phyloP scores from a whole-genome alignment of 1,140 invertebrate species.

The Drosophila kanapiae region DNA sequence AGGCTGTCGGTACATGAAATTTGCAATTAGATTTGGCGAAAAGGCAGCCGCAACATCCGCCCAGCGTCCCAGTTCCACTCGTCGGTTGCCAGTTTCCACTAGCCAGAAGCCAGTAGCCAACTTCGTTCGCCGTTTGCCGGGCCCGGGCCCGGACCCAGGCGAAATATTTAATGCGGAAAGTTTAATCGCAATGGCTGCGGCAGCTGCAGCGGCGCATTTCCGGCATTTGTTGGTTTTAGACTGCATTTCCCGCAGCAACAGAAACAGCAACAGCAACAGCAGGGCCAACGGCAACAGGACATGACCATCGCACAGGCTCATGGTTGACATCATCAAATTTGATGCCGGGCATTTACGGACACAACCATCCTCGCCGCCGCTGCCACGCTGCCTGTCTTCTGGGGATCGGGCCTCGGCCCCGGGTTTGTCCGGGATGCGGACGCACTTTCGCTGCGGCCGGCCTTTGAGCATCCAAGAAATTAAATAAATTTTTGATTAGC shows the following conservation, averaged over 20 bases:
- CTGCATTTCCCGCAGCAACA: slow-evolving; percentile 67
- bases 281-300: slow-evolving; percentile 30
- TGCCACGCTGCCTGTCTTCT: slow-evolving; percentile 31
- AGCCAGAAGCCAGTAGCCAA: slow-evolving; percentile 9
- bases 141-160: background rate
- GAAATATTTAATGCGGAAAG: slow-evolving; percentile 77
- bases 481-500: slow-evolving; percentile 80
- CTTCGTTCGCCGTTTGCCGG: slow-evolving; percentile 8
- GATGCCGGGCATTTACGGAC: slow-evolving; percentile 49
- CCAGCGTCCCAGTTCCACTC: slow-evolving; percentile 29
- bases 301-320: slow-evolving; percentile 37
- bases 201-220: slow-evolving; percentile 66
- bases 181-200: slow-evolving; percentile 65
- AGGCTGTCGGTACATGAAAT: slow-evolving; percentile 71
- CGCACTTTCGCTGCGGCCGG: slow-evolving; percentile 60
- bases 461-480: slow-evolving; percentile 67
- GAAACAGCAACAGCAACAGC: slow-evolving; percentile 24
- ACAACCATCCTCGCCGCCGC: slow-evolving; percentile 3
- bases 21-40: slow-evolving; percentile 80
- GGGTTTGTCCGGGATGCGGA: slow-evolving; percentile 22
- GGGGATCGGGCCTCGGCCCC: slow-evolving; percentile 45
- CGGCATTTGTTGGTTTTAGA: slow-evolving; percentile 76
- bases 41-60: slow-evolving; percentile 69
- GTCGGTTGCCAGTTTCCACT: slow-evolving; percentile 12
- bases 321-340: slow-evolving; percentile 72